Evolutionary conservation across 1,140 invertebrate genomes (phyloP), one percentile per base, ranked within the genome.

Genomic region (Orchesella cincta): DNA sequence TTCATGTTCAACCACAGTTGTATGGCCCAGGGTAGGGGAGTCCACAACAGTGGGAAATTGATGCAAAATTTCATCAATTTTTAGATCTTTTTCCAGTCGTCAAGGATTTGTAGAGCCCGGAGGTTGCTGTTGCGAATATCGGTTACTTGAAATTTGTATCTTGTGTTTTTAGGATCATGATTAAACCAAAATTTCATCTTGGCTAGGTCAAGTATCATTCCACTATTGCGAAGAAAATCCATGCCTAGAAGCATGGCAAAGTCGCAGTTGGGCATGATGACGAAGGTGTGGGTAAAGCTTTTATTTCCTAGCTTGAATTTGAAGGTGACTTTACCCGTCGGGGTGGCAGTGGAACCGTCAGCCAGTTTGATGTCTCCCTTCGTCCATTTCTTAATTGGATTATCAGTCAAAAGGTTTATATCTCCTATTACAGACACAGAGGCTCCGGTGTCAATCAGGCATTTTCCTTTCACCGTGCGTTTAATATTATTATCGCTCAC

Each of bases 181-280:
- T 46, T 46, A 18, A 46, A 64, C 28, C 57, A n/a, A n/a, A n/a
- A 64, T 29, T 23, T 5, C 57, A 64, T n/a, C 12, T 12, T 8
- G 23, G 5, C n/a, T n/a, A 64, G 12, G 57, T 64, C 57, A 23
- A 64, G 28, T 12, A 8, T 5, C n/a, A 64, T 23, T 12, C 57
- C 57, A n/a, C 57, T 23, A 29, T 64, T n/a, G 8, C 28, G 57
- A 12, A 23, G 57, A 64, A 64, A 64, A 64, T 64, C 57, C n/a
- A 29, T 64, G 8, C 57, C 57, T n/a, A 64, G 28, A 23, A 64
- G 57, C n/a, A 64, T 23, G 8, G 12, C 28, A n/a, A 23, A 29
- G 5, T n/a, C n/a, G 23, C n/a, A 64, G n/a, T 64, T n/a, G 39
- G 5, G 5, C 57, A 64, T 64, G n/a, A 64, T n/a, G 5, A n/a